Evolutionary conservation across 2,888 invertebrate genomes (phyloP).

Genomic region (Palloptera scutellata): DNA sequence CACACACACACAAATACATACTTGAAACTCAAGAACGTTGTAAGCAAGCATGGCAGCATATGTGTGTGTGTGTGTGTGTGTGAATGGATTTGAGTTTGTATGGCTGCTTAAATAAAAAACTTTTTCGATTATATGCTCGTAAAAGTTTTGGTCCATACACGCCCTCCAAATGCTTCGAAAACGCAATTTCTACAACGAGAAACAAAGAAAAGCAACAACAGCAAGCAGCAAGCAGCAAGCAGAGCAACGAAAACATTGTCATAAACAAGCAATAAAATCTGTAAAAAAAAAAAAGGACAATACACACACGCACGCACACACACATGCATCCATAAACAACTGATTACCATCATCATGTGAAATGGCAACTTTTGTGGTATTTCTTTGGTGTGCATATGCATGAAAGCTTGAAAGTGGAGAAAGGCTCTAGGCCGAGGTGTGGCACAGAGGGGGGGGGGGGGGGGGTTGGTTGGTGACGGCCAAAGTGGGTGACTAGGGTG

Average conservation of each 20-base stretch:
- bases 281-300: background rate
- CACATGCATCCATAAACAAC: conserved; percentile 15
- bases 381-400: background rate
- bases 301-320: conserved; percentile 21
- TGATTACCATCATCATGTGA: conserved; percentile 10
- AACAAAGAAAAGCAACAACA: conserved; percentile 12
- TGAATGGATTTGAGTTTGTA: conserved; percentile 28
- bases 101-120: conserved; percentile 32
- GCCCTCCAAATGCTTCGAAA: background rate
- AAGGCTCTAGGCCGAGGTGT: background rate
- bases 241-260: background rate
- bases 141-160: conserved; percentile 35
- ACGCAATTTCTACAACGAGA: background rate
- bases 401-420: background rate
- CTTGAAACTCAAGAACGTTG: conserved; percentile 8
- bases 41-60: background rate
- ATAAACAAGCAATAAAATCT: conserved; percentile 9
- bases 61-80: conserved; percentile 25
- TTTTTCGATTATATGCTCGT: conserved; percentile 43
- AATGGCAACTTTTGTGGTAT: conserved; percentile 2
- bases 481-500: too few species aligned
- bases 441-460: too few species aligned
- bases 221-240: conserved; percentile 4
- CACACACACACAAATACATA: conserved; percentile 17
- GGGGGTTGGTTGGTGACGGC: too few species aligned